Evolutionary conservation across 2,888 invertebrate genomes (phyloP), one percentile per base, ranked within the genome.

Genomic region (Dascillus cervinus): DNA sequence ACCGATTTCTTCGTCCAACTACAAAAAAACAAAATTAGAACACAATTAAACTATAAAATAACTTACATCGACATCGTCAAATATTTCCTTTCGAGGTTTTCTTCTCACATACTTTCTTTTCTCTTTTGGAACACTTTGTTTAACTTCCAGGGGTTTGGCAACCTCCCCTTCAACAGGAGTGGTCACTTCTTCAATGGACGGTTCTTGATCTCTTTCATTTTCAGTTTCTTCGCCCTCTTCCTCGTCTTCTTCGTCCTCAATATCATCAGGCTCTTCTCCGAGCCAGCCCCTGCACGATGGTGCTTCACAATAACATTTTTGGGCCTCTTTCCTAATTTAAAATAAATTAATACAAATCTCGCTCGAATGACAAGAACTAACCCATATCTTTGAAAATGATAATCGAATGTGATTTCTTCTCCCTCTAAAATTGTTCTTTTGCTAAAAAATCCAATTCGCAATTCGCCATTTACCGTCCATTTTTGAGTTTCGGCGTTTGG

Each of bases 401-500:
- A 99, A 64, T 99, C 96, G 65, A 99, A 98, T 0, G 96, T 97
- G 29, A 99, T 82, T 67, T 99, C 98, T 61, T 97, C 95, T 1
- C 91, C 91, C 0, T 79, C 75, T 27, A 72, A 63, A 35, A 99
- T 86, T 14, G 79, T 77, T 43, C 84, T 73, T 39, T 82, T 82
- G 46, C 94, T 86, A 65, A 98, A 99, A 69, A 99, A 98, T 0
- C 98, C 98, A 50, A 98, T 90, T 44, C 97, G 72, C 23, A 96
- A 66, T 60, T 92, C 90, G 1, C 90, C 90, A 53, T 89, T 89
- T 0, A 90, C 90, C 0, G 89, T 90, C 90, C 90, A 91, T 67
- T 98, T 98, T 66, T 98, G 96, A 0, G 97, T 97, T 67, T 94
- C 94, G 3, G 95, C 89, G 63, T 98, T 98, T 0, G 98, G 98